phyloP scores from a whole-genome alignment of 2,797 vertebrate genomes.

The Sebastiscus tertius region DNA sequence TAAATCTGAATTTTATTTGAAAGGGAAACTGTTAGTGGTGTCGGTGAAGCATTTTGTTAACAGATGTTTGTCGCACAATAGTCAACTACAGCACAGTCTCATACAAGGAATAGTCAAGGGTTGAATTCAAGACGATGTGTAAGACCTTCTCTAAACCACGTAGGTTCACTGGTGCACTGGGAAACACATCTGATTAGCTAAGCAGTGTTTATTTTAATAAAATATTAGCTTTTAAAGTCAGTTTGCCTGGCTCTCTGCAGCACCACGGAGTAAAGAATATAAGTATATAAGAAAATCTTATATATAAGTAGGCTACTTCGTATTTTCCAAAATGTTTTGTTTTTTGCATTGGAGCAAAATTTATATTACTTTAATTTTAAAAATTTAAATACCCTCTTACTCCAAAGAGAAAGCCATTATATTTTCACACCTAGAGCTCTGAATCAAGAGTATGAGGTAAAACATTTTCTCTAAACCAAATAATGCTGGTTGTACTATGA shows the following conservation, averaged over 20 bases:
- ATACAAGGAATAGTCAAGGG: background rate
- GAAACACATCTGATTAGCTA: background rate
- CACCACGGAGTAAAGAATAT: no score
- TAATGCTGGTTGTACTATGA: fast-evolving
- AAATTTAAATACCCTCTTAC: no score
- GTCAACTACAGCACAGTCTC: background rate
- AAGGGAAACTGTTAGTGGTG: background rate
- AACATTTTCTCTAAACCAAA: no score
- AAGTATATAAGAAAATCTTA: background rate
- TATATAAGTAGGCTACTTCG: background rate
- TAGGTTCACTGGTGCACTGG: background rate
- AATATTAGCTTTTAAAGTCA: background rate
- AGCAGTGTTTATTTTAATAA: background rate
- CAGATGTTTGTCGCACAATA: background rate
- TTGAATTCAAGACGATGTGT: background rate
- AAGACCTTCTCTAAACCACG: background rate
- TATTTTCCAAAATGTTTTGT: background rate
- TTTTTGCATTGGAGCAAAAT: no score
- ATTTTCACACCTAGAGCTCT: background rate
- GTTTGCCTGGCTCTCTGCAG: background rate
- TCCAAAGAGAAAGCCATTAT: no score
- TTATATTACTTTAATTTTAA: fast-evolving
- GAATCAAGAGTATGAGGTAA: no score
- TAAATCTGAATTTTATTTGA: constrained; percentile 27
- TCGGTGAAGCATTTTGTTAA: background rate